phyloP scores from a whole-genome alignment of 2,113 vertebrate species.

The Zosterops borbonicus region DNA sequence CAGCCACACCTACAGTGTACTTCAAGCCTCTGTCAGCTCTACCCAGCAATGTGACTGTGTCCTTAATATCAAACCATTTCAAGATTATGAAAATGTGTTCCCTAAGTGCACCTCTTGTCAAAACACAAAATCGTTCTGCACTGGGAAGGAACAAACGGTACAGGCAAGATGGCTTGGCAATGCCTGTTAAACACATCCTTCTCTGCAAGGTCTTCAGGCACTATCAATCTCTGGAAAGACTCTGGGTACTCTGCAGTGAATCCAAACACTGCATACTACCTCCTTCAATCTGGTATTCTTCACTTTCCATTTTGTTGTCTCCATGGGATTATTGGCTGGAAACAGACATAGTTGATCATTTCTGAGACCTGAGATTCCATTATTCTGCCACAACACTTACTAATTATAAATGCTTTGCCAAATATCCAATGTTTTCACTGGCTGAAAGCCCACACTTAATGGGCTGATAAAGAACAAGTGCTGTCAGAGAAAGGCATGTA shows the following conservation, averaged over 20 bases:
- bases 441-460: slow-evolving; percentile 54
- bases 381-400: slow-evolving; percentile 25
- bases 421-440: slow-evolving; percentile 35
- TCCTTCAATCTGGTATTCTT: not conserved
- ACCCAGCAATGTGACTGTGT: not conserved
- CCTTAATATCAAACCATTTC: not conserved
- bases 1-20: not conserved
- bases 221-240: not conserved
- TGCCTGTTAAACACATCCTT: not conserved
- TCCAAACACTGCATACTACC: not conserved
- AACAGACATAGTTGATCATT: not conserved
- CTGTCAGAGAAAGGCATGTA: not conserved
- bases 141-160: not conserved
- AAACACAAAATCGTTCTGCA: not conserved
- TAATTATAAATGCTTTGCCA: slow-evolving; percentile 42
- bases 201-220: not conserved
- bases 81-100: not conserved
- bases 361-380: slow-evolving; percentile 32
- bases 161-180: not conserved
- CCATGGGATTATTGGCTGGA: not conserved
- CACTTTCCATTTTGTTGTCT: not conserved
- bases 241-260: not conserved
- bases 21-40: not conserved
- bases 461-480: slow-evolving; percentile 27
- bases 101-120: not conserved